Conservation (phyloP, 2,113 vertebrate species). For the Ictalurus punctatus region DNA sequence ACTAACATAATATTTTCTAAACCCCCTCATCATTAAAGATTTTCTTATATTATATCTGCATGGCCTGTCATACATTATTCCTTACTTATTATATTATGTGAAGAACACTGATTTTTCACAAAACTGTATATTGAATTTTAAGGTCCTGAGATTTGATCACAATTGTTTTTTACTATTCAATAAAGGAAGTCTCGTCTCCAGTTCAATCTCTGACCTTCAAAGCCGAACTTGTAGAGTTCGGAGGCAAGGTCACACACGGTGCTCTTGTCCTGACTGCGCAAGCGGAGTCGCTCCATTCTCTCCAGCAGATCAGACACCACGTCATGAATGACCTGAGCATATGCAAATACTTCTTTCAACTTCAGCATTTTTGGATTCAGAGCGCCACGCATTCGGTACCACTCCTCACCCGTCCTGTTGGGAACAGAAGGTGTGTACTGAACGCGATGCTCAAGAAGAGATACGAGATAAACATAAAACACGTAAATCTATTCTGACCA, state of each 20-base stretch:
- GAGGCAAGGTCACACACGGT: slow-evolving; percentile 64
- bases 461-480: background rate
- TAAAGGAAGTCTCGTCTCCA: background rate
- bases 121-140: background rate
- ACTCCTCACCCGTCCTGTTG: slow-evolving; percentile 66
- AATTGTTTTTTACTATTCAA: background rate
- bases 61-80: background rate
- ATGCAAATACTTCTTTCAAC: slow-evolving; percentile 61
- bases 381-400: slow-evolving; percentile 69
- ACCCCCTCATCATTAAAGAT: background rate
- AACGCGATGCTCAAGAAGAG: background rate
- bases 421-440: background rate
- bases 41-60: background rate
- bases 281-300: slow-evolving; percentile 66
- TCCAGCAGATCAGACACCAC: slow-evolving; percentile 72
- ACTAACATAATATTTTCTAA: background rate
- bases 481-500: background rate
- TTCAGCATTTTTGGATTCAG: slow-evolving; percentile 77
- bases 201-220: slow-evolving; percentile 69
- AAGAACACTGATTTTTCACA: background rate
- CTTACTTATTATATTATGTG: background rate
- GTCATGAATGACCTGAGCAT: slow-evolving; percentile 63
- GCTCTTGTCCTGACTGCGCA: slow-evolving; percentile 59
- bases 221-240: slow-evolving; percentile 78
- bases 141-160: background rate